A percentile compares a stretch with the other conserved stretches of the same genome.
These are phyloP conservation scores for Diachasmimorpha longicaudata DNA, from an alignment of 1,140 invertebrate genomes.

Conservation along the genomic window DNA sequence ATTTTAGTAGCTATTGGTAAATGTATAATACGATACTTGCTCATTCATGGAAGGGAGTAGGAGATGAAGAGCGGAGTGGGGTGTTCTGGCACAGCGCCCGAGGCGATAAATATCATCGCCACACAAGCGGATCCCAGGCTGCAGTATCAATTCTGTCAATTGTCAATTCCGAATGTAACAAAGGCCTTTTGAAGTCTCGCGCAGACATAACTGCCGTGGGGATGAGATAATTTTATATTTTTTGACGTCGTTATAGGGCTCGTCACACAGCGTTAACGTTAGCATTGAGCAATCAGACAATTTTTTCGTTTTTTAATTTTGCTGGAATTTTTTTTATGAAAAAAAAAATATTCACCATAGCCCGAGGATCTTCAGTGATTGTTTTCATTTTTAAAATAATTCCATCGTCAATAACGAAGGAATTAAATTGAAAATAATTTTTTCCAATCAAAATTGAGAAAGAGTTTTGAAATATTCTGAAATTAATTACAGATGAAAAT, in stretches of 20 bases:
- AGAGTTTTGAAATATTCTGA: too few relatives aligned
- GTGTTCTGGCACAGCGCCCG: constrained; percentile 35
- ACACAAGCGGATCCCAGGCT: constrained; percentile 10
- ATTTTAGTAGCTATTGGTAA: too few relatives aligned
- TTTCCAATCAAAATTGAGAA: too few relatives aligned
- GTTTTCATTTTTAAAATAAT: background rate
- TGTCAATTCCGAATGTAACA: constrained; percentile 56
- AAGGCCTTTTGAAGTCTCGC: constrained; percentile 54
- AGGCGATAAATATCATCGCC: constrained; percentile 42
- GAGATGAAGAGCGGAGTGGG: constrained; percentile 17
- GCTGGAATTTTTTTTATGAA: background rate
- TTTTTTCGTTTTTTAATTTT: background rate
- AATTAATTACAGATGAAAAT: too few relatives aligned
- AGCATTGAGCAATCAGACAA: background rate
- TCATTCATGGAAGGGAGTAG: background rate
- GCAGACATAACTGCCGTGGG: constrained; percentile 12
- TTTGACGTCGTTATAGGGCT: constrained; percentile 22
- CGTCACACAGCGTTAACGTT: background rate
- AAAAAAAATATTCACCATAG: too few relatives aligned
- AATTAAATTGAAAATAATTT: too few relatives aligned
- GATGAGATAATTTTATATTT: constrained; percentile 22
- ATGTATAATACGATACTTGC: too few relatives aligned
- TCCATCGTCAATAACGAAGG: background rate
- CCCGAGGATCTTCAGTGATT: too few relatives aligned
- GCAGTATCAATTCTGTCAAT: constrained; percentile 60